Percentiles rank a stretch among this genome's conserved stretches.
These are phyloP conservation scores for Ictalurus furcatus DNA, from an alignment of 2,113 vertebrate genomes.

Conservation along the genomic window DNA sequence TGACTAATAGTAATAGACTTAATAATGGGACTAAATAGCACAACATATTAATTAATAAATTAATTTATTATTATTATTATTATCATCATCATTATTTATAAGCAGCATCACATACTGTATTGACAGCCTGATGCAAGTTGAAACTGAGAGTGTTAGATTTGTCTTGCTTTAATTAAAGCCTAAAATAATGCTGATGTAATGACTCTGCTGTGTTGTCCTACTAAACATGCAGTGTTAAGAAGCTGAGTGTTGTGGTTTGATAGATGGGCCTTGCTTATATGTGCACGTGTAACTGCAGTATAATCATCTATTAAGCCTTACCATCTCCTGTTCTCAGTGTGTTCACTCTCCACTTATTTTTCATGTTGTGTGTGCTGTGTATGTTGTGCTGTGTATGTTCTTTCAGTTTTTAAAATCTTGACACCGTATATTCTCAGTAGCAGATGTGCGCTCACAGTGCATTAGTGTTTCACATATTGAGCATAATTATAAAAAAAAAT, in stretches of 20 bases:
- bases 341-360: not conserved
- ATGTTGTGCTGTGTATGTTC: not conserved
- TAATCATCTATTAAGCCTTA: conserved; percentile 6
- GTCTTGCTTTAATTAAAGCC: not conserved
- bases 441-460: not conserved
- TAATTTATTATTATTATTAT: too few species aligned
- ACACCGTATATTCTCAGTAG: not conserved
- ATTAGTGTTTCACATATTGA: not conserved
- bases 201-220: not conserved
- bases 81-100: too few species aligned
- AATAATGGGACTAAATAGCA: not conserved
- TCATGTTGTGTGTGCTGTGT: not conserved
- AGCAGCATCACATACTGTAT: not conserved
- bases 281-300: not conserved
- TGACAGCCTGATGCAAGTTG: not conserved
- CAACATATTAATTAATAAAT: too few species aligned
- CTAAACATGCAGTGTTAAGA: conserved; percentile 3
- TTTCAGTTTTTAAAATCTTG: not conserved
- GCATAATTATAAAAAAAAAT: not conserved
- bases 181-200: conserved; percentile 4
- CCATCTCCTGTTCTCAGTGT: not conserved
- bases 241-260: not conserved
- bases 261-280: not conserved
- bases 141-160: not conserved
- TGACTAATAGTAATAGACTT: not conserved